Evolutionary conservation across 1,140 invertebrate genomes (phyloP), one percentile per base, ranked within the genome.

Genomic region (Bombyx mori): DNA sequence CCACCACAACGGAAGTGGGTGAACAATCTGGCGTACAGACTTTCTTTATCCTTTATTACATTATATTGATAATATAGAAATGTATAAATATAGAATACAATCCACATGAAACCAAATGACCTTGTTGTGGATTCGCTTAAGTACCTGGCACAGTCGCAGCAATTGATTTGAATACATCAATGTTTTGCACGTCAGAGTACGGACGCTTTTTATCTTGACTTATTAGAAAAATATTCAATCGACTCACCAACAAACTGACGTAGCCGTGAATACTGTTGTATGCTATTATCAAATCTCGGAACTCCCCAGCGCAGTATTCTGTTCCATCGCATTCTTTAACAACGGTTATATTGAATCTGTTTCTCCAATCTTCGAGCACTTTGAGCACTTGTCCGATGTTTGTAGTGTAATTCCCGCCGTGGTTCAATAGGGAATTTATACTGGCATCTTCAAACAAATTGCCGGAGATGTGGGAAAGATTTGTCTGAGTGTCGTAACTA

Each of bases 201-300:
- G 26, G 2, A 35, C 4, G 26, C 2, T 35, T 35, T 35, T 35
- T 35, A 35, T 35, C 4, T 35, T 35, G 4, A 51, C 49, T 6
- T 8, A 51, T 51, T 51, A 12, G 4, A 18, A 22, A 22, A 52
- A 51, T 26, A 3, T 42, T 18, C 4, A 22, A 18, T 18, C 50
- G 18, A 66, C 83, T 81, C 61, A 86, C 83, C 74, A 86, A 65
- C 49, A 85, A 66, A 58, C 81, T 86, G 52, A 86, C 78, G 54
- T 86, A 86, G 68, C 77, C 83, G 53, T 86, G 83, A 44, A 85
- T 73, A 60, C 68, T 76, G 54, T 86, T 86, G 57, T 86, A 86
- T 0, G 73, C 80, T 7, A 83, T 62, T n/a, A 86, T 62, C 45
- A 83, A 63, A 56, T 85, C 78, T 22, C 77, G 56, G 46, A 79